Percentiles rank a stretch among this genome's conserved stretches.
Evolutionary conservation across 2,888 invertebrate genomes (phyloP).

Genomic region (Drosophila suboccidentalis): DNA sequence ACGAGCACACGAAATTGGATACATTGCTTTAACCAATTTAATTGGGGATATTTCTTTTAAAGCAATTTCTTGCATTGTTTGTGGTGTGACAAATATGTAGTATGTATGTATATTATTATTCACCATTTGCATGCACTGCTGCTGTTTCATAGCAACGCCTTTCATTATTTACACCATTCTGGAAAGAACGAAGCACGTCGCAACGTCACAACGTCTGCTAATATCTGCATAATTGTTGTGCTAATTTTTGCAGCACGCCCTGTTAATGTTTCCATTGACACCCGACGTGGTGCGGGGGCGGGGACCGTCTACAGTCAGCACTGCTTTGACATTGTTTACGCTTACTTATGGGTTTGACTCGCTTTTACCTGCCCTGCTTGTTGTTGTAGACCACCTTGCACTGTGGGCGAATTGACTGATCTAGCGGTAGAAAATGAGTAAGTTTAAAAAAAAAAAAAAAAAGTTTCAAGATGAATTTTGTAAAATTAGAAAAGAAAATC

Average conservation of each 20-base stretch:
- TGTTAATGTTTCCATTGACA: constrained; percentile 79
- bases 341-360: constrained; percentile 72
- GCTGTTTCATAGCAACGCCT: constrained; percentile 7
- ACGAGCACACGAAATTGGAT: neutral
- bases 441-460: too few species aligned
- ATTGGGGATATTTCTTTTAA: neutral
- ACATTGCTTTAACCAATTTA: neutral
- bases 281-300: constrained; percentile 39
- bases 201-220: constrained; percentile 54
- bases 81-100: neutral
- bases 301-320: constrained; percentile 47
- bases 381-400: neutral
- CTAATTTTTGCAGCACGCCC: constrained; percentile 78
- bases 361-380: constrained; percentile 22
- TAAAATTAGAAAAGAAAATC: too few species aligned
- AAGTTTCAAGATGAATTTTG: too few species aligned
- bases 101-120: neutral
- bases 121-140: constrained; percentile 11
- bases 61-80: neutral
- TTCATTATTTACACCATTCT: constrained; percentile 35
- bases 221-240: constrained; percentile 77
- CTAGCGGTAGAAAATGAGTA: neutral
- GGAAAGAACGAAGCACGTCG: constrained; percentile 2
- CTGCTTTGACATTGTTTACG: constrained; percentile 80
- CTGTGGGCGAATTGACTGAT: neutral